Base-by-base conservation (phyloP, 2,888 invertebrate species). In the Drosophila limbata region DNA sequence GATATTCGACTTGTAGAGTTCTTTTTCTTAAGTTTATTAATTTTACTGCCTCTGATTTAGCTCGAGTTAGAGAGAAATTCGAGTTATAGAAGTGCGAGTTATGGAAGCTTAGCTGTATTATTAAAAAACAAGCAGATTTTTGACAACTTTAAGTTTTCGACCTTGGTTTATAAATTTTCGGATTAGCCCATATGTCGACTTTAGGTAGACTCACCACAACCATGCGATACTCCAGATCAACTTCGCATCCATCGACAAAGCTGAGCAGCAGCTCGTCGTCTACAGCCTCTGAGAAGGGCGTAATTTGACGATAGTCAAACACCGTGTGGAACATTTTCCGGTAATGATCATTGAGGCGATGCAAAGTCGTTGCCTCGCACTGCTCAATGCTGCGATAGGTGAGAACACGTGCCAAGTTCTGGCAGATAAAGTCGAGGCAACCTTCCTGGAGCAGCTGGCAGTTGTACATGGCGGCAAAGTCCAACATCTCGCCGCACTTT, bases 401-500 rank as follows among this genome's bases (percentile, higher is more conserved):
- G 6, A 97, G 92, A 11, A 97, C 92, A 17, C 95, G 94, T 5
- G 95, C 93, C 45, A 97, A 91, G 92, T 98, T 98, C 52, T 96
- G 93, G 5, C 95, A 94, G 66, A 97, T 95, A 87, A 95, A 97
- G 84, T 96, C 95, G 94, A 96, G 94, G 90, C 96, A 96, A 68
- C 95, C 95, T 13, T 93, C 92, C 91, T 96, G 96, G 13, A 98
- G 93, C 76, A 96, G 94, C 0, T 92, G 90, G 5, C 97, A 96
- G 90, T 97, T 96, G 92, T 96, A 97, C 10, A 95, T 94, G 73
- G 94, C 94, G 0, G 97, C 95, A 85, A 97, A 95, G 83, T 96
- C 95, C 62, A 97, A 93, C 67, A 97, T 93, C 81, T 97, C 96
- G 0, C 95, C 94, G 64, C 95, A 96, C 92, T 97, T 97, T 88